Evolutionary conservation across 2,797 vertebrate species (phyloP).

Genomic region (Pipistrellus kuhlii): DNA sequence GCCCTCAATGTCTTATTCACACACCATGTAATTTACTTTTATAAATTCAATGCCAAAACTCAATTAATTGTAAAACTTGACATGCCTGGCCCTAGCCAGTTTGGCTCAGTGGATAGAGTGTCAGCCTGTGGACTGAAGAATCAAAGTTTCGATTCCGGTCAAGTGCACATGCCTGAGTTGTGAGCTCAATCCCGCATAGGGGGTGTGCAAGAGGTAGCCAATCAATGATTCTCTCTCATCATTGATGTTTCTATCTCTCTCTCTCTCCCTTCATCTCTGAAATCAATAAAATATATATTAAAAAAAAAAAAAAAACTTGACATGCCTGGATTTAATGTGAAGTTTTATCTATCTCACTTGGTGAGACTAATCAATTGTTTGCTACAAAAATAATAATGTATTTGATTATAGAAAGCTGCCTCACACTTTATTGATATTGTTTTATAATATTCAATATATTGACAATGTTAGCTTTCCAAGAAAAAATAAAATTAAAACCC

Average conservation of each 20-base stretch:
- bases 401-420: background rate
- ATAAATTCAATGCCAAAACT: slow-evolving; percentile 6
- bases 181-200: rapidly evolving
- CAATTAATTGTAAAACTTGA: slow-evolving; percentile 22
- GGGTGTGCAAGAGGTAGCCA: too few relatives aligned
- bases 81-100: too few relatives aligned
- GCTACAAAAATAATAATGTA: background rate
- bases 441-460: background rate
- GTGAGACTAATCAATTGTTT: background rate
- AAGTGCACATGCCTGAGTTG: too few relatives aligned
- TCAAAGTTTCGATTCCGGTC: too few relatives aligned
- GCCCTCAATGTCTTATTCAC: background rate
- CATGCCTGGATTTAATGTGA: background rate
- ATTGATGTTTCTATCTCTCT: too few relatives aligned
- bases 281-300: too few relatives aligned
- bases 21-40: slow-evolving; percentile 6
- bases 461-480: background rate
- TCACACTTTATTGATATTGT: background rate
- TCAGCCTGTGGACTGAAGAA: too few relatives aligned
- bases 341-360: background rate
- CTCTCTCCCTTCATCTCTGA: too few relatives aligned
- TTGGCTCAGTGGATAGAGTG: too few relatives aligned
- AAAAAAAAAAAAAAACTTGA: too few relatives aligned
- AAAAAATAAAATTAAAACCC: background rate
- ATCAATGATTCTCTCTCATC: too few relatives aligned